Evolutionary conservation across 2,888 invertebrate species (phyloP).

Genomic region (Ochropleura plecta): DNA sequence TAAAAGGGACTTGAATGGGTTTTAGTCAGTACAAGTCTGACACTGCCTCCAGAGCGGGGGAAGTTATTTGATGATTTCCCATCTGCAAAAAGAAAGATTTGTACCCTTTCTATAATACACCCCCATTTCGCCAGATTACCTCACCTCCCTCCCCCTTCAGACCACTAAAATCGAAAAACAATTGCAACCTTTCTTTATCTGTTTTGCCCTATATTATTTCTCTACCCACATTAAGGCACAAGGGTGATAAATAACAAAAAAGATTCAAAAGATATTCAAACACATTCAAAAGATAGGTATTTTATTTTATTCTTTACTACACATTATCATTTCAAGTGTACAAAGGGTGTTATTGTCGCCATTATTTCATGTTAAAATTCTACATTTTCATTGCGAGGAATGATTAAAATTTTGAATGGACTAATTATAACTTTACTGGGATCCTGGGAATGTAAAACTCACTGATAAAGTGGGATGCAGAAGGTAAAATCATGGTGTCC

Average conservation of each 20-base stretch:
- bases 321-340: constrained; percentile 42
- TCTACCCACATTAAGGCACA: constrained; percentile 6
- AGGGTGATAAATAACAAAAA: constrained; percentile 16
- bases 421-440: constrained; percentile 62
- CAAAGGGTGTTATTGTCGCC: constrained; percentile 44
- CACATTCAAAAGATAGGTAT: constrained; percentile 27
- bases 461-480: constrained; percentile 2
- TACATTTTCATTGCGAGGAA: constrained; percentile 42
- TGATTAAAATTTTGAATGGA: constrained; percentile 60
- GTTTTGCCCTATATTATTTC: constrained; percentile 2
- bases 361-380: constrained; percentile 32
- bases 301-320: constrained; percentile 32
- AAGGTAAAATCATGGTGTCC: neutral
- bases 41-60: too few relatives aligned
- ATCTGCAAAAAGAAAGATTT: neutral
- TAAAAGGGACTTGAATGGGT: too few relatives aligned
- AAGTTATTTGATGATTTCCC: too few relatives aligned
- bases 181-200: constrained; percentile 21
- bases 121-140: neutral
- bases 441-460: constrained; percentile 6
- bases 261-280: too few relatives aligned
- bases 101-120: neutral
- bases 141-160: neutral
- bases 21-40: too few relatives aligned
- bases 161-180: constrained; percentile 25